Base-by-base conservation (phyloP, 2,797 vertebrate genomes). In the Tragelaphus oryx region DNA sequence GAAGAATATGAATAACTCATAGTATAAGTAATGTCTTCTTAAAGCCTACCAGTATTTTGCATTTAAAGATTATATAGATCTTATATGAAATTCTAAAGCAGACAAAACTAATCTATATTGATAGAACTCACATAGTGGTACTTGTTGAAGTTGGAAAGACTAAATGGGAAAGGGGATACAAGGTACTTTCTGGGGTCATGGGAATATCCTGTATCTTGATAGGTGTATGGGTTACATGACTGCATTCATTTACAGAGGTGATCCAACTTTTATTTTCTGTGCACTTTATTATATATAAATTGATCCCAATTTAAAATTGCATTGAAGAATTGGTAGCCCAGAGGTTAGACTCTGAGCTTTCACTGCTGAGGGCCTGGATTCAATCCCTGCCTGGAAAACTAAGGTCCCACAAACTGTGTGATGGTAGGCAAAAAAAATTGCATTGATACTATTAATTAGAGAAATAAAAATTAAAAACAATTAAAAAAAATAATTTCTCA, bases 221-320 rank as follows among this genome's bases (percentile, higher is more conserved):
- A 65, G 18, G 8, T 71, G 2, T 95, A 4, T 87, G 44, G 48
- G 57, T 87, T 80, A 80, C 11, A 80, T 75, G 30, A 22, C 12
- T 87, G 6, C 13, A 59, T 93, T 82, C 8, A 33, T 88, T 94
- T 94, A 30, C 48, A 74, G 90, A 84, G 88, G 8, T 59, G 50
- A 87, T 71, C 22, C 12, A 78, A 14, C 16, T 54, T 11, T 87
- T 82, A 87, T 13, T 78, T 94, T 87, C 17, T 86, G 11, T 90
- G 13, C 4, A 89, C 65, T 97, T 91, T 94, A 74, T 91, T 93
- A 60, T 71, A 46, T 86, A 24, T 94, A 71, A 71, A 91, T 88
- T 93, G 84, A 50, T 87, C 41, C 18, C 16, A 92, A 6, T 74
- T 88, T 68, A 88, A 71, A 95, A 54, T 80, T 93, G 33, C 17